Conservation (phyloP, 2,797 vertebrate genomes). For the Picus viridis region DNA sequence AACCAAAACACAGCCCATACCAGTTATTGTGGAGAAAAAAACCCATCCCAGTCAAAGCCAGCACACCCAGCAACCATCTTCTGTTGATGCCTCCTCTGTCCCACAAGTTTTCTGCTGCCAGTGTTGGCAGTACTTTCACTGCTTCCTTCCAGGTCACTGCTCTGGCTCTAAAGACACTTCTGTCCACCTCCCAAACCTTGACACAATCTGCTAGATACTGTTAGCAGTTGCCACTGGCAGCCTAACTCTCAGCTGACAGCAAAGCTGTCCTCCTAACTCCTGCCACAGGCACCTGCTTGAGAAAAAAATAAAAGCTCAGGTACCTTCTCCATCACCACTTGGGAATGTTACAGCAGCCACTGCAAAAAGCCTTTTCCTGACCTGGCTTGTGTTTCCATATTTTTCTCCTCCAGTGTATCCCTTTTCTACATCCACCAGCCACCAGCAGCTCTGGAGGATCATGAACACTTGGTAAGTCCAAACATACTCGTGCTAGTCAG, state of each 20-base stretch:
- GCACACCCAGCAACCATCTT: background rate
- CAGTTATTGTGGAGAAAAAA: background rate
- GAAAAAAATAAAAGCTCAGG: background rate
- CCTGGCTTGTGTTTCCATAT: background rate
- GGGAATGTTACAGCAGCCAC: accelerated
- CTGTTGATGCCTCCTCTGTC: background rate
- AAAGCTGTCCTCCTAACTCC: background rate
- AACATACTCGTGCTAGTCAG: background rate
- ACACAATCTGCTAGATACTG: background rate
- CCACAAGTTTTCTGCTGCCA: background rate
- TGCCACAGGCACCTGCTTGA: background rate
- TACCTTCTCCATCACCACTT: background rate
- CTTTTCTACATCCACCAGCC: background rate
- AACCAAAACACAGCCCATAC: background rate
- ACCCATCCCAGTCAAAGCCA: background rate
- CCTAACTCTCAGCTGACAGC: background rate
- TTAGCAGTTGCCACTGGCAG: background rate
- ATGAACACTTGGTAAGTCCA: background rate
- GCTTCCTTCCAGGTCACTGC: slow-evolving; percentile 20
- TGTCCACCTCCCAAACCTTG: background rate
- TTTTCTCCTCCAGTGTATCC: background rate
- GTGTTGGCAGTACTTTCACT: background rate
- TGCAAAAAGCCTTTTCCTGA: background rate
- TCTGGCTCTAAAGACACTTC: background rate
- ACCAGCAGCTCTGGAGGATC: background rate